Conservation (phyloP, 2,113 vertebrate genomes). For the Alces alces region DNA sequence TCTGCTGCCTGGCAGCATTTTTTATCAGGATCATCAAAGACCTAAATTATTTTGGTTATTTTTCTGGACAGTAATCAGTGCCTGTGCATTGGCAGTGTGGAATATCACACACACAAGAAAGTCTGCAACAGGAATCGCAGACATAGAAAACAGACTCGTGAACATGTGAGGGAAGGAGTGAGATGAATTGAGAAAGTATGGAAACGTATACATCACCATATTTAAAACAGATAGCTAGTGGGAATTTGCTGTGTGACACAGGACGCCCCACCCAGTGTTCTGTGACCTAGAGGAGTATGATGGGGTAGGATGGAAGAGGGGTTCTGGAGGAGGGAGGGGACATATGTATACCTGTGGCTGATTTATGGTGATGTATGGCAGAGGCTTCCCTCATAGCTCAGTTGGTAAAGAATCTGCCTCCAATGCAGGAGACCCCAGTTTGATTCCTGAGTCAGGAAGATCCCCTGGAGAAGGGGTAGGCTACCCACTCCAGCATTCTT, state of each 20-base stretch:
- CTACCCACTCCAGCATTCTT: background rate
- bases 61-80: background rate
- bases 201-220: background rate
- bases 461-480: background rate
- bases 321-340: background rate
- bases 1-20: background rate
- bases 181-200: background rate
- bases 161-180: background rate
- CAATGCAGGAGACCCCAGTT: background rate
- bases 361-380: background rate
- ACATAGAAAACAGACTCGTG: background rate
- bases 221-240: background rate
- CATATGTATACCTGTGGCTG: background rate
- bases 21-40: constrained; percentile 6
- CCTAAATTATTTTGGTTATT: background rate
- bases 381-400: background rate
- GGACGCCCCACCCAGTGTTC: background rate
- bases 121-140: background rate
- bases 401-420: background rate
- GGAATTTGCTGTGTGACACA: background rate
- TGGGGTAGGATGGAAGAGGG: background rate
- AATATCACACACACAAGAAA: background rate
- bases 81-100: background rate
- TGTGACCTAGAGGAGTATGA: background rate
- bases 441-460: background rate